Evolutionary conservation across 2,888 invertebrate species (phyloP).

Genomic region (Apodemia zela): DNA sequence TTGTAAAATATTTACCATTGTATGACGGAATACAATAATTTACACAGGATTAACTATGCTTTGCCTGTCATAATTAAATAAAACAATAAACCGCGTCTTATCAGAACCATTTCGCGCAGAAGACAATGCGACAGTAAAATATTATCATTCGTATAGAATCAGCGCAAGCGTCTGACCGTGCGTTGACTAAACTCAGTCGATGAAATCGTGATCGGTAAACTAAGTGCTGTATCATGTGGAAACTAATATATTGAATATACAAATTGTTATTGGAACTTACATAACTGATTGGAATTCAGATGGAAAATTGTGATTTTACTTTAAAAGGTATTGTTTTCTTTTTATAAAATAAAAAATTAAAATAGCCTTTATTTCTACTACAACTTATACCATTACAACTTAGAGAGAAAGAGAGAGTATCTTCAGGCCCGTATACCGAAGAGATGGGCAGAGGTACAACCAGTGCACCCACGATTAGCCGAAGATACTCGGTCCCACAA

Average conservation of each 20-base stretch:
- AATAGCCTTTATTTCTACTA: too few relatives aligned
- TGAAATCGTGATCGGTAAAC: conserved; percentile 37
- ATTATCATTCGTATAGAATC: conserved; percentile 28
- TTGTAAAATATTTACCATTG: not conserved
- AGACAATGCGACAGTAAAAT: conserved; percentile 27
- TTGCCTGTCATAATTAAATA: conserved; percentile 27
- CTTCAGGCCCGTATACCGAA: too few relatives aligned
- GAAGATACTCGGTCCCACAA: too few relatives aligned
- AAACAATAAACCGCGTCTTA: conserved; percentile 32
- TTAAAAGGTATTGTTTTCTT: not conserved
- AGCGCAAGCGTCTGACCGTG: conserved; percentile 32
- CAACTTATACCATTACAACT: too few relatives aligned
- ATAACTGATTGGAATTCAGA: not conserved
- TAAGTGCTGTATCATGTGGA: conserved; percentile 30
- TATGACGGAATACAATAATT: conserved; percentile 17
- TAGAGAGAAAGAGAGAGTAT: too few relatives aligned
- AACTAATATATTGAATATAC: conserved; percentile 5
- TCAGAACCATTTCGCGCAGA: conserved; percentile 30
- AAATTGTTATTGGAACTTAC: conserved; percentile 1
- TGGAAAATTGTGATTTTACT: conserved; percentile 2
- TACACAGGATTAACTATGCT: conserved; percentile 19
- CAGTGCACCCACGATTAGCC: too few relatives aligned
- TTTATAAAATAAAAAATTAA: too few relatives aligned
- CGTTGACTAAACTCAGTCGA: conserved; percentile 22
- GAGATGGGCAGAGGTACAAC: too few relatives aligned